Base-by-base conservation (phyloP, 1,140 invertebrate genomes). In the Drusus annulatus region DNA sequence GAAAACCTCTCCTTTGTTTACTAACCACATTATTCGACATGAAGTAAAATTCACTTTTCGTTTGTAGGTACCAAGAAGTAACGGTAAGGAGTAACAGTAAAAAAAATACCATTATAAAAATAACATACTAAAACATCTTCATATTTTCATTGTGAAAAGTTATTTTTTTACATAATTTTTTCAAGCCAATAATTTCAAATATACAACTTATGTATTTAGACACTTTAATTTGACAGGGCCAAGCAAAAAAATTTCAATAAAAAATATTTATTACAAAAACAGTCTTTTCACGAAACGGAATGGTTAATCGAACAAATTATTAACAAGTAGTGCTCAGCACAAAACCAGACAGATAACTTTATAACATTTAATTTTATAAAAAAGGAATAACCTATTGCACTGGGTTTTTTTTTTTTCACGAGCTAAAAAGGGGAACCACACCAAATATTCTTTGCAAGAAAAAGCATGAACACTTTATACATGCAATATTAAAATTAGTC, bases 221-320 rank as follows among this genome's bases (percentile, higher is more conserved):
- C 13, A 45, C 10, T 45, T 45, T 13, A 8, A 45, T 13, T 36
- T 0, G 10, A 45, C 36, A 13, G 13, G 13, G 36, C 36, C 8
- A 45, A 45, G 31, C 31, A 45, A 60, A 21, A 60, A 60, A 60
- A 58, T 58, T 58, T 23, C 7, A 60, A 21, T 21, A 60, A 21
- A 60, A 23, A 60, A 60, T 60, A 60, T 60, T 13, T 21, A 60
- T 60, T 17, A 60, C 21, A 60, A 28, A 23, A 21, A 60, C 56
- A 60, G 56, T 60, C 56, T 60, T 60, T 60, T 60, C 23, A 23
- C 56, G 8, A 60, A 60, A 21, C 23, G 19, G 56, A 60, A 60
- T 60, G 56, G 56, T 60, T 60, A 19, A 60, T 60, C 56, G 56
- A 60, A 60, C 19, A 60, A 23, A 60, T 5, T 58, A 58, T 7